Conservation (phyloP, 92 coral and sea anemone species). For the Palythoa heliodiscus region DNA sequence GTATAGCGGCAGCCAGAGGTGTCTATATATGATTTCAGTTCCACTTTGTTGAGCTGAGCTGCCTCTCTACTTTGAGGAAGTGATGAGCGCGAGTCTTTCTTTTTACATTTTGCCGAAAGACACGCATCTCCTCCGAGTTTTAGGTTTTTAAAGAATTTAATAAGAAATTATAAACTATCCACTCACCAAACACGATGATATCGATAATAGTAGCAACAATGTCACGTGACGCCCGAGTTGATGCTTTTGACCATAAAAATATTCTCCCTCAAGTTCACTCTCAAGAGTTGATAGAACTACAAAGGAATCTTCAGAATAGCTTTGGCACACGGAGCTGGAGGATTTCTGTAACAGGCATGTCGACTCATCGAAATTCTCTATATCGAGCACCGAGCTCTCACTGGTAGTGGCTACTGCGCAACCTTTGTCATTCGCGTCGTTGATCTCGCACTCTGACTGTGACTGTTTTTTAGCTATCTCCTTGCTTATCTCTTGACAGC, state of each 20-base stretch:
- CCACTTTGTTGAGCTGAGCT: too few relatives aligned
- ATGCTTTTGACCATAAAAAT: slow-evolving; percentile 79
- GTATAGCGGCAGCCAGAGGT: too few relatives aligned
- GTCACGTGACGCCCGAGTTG: slow-evolving; percentile 87
- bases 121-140: too few relatives aligned
- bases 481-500: slow-evolving; percentile 38
- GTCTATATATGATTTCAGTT: too few relatives aligned
- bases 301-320: slow-evolving; percentile 30
- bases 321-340: background rate
- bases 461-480: slow-evolving; percentile 20
- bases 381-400: slow-evolving; percentile 23
- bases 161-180: background rate
- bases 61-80: too few relatives aligned
- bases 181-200: slow-evolving; percentile 74
- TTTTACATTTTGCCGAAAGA: too few relatives aligned
- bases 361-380: slow-evolving; percentile 22
- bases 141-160: too few relatives aligned
- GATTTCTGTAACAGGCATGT: slow-evolving; percentile 29
- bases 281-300: slow-evolving; percentile 43
- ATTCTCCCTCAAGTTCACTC: slow-evolving; percentile 57
- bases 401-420: slow-evolving; percentile 17
- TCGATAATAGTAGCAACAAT: slow-evolving; percentile 57
- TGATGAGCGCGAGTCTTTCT: too few relatives aligned
- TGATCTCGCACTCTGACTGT: background rate
- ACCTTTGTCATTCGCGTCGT: background rate